phyloP scores from a whole-genome alignment of 2,113 vertebrate genomes.

The Platysteira castanea region DNA sequence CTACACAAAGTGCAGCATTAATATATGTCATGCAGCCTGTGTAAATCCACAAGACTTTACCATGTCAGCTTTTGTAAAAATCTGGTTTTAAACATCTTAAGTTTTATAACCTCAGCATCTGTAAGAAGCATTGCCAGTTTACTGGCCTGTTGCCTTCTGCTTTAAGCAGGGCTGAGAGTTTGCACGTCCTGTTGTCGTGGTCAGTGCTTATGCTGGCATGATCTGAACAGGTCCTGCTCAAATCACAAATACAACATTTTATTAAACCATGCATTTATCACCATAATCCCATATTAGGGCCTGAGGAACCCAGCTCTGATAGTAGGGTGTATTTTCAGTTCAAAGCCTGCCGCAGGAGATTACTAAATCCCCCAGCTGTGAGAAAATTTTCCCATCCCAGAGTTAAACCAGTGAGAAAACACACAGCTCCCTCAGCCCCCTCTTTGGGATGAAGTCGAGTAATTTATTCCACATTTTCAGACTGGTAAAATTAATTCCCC shows the following conservation, averaged over 20 bases:
- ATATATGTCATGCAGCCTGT: not conserved
- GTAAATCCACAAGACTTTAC: not conserved
- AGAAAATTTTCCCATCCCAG: not conserved
- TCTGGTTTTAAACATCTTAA: not conserved
- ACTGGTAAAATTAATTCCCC: not conserved
- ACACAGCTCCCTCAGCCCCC: not conserved
- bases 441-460: not conserved
- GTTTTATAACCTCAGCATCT: not conserved
- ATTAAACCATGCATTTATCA: not conserved
- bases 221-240: not conserved
- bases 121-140: not conserved
- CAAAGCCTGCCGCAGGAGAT: not conserved
- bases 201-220: not conserved
- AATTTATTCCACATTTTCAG: not conserved
- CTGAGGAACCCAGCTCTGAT: not conserved
- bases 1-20: not conserved
- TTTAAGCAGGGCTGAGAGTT: not conserved
- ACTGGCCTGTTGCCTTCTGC: not conserved
- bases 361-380: not conserved
- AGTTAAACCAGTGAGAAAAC: not conserved
- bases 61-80: not conserved
- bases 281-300: conserved; percentile 2
- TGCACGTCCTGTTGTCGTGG: rapidly evolving
- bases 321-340: not conserved
- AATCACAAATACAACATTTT: not conserved